These are phyloP conservation scores for Hipparchia sbordonii DNA, from an alignment of 2,888 invertebrate species.

Conservation along the genomic window DNA sequence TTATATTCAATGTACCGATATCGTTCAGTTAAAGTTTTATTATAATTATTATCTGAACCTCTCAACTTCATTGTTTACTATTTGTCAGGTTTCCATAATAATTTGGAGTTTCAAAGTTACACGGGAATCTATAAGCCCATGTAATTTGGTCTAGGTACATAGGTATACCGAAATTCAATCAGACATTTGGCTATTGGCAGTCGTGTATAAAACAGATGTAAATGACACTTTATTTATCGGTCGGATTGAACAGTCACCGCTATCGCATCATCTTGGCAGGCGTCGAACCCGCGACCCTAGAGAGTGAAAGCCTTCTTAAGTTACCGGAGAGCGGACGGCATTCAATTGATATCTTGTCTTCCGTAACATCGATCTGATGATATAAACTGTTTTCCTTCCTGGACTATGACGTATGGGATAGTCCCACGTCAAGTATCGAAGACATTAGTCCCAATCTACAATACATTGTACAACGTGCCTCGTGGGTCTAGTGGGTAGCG, in stretches of 20 bases:
- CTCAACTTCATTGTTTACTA: too few relatives aligned
- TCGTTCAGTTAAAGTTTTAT: too few relatives aligned
- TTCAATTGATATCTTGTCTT: slow-evolving; percentile 41
- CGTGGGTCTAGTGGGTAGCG: too few relatives aligned
- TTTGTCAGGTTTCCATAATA: too few relatives aligned
- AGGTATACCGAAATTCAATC: background rate
- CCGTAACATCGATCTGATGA: slow-evolving; percentile 39
- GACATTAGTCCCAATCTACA: background rate
- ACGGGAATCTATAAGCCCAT: too few relatives aligned
- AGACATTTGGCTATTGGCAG: background rate
- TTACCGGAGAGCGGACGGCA: slow-evolving; percentile 50
- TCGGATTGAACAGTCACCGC: slow-evolving; percentile 46
- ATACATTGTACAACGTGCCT: too few relatives aligned
- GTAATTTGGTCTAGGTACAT: too few relatives aligned
- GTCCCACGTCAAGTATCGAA: background rate
- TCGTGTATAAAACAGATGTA: slow-evolving; percentile 15
- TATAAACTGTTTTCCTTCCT: slow-evolving; percentile 31
- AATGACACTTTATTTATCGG: slow-evolving; percentile 45
- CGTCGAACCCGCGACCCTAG: slow-evolving; percentile 62
- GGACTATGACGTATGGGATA: slow-evolving; percentile 12
- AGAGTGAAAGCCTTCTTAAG: slow-evolving; percentile 63
- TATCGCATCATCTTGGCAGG: slow-evolving; percentile 50
- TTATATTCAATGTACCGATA: too few relatives aligned
- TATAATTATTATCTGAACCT: too few relatives aligned
- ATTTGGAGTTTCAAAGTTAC: too few relatives aligned